These are phyloP conservation scores for Aphodius sticticus DNA, from an alignment of 2,888 invertebrate genomes.

Conservation along the genomic window DNA sequence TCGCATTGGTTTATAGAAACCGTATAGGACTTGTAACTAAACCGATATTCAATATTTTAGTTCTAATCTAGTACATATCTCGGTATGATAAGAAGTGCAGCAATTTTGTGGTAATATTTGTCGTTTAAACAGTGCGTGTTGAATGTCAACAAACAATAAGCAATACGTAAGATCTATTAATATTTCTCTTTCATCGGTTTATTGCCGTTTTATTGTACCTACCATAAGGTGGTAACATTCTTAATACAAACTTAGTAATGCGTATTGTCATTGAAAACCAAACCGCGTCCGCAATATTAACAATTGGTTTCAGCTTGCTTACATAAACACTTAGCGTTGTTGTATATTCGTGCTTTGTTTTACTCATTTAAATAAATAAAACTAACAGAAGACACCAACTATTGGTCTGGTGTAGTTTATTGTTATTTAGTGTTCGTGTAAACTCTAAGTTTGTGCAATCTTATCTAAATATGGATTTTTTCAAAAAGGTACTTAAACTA, in stretches of 20 bases:
- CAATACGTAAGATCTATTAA: neutral
- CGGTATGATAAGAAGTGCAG: neutral
- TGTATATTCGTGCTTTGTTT: neutral
- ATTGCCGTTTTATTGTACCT: neutral
- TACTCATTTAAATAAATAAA: neutral
- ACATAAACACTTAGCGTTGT: neutral
- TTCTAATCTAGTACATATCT: neutral
- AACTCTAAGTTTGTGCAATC: neutral
- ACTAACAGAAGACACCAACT: neutral
- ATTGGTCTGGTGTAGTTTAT: neutral
- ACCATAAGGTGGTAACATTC: neutral
- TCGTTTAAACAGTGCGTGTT: neutral
- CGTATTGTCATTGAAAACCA: neutral
- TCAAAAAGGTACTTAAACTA: neutral
- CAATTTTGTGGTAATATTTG: neutral
- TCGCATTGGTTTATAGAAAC: neutral
- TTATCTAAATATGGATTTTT: conserved; percentile 7
- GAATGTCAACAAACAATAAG: neutral
- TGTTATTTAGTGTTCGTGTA: neutral
- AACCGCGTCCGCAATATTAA: neutral
- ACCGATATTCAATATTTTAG: neutral
- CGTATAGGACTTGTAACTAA: neutral
- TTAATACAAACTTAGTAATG: neutral
- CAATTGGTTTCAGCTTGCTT: neutral
- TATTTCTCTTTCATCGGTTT: neutral